Base-by-base conservation (phyloP, 1,140 invertebrate genomes). In the Pogonomyrmex californicus region DNA sequence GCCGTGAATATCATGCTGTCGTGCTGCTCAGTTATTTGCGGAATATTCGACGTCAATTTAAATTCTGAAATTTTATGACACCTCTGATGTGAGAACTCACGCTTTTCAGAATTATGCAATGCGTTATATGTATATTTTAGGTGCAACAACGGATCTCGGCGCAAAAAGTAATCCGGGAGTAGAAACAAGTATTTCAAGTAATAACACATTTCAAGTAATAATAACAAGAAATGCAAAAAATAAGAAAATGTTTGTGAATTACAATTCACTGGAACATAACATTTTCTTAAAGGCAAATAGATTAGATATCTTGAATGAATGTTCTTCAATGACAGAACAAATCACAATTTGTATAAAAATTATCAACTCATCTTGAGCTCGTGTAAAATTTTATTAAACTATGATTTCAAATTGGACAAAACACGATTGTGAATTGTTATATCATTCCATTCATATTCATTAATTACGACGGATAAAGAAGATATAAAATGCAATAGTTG, bases 41-140 rank as follows among this genome's bases (percentile, higher is more conserved):
- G 33, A 73, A 90, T 62, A 85, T 81, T 62, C 51, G 58, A 66
- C 85, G 83, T 78, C 71, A 88, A 89, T 86, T 88, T 41, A 71
- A 89, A 88, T 90, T 87, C 58, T 87, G 66, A 62, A 89, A 77
- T 89, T 89, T 89, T 88, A 71, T 82, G 85, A 65, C 68, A 89
- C 12, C 85, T 68, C 56, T 60, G 56, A 41, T n/a, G 14, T 56
- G 62, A 56, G 23, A 47, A n/a, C 44, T 65, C 30, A 17, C 54
- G 30, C 51, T 77, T 76, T 66, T 58, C 54, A 14, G 62, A 76
- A 82, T 56, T 85, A 60, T 38, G 71, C 44, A 36, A 78, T 12
- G 51, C 66, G 88, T 85, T 87, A 88, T 85, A 23, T 23, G 23
- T 23, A 23, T 23, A 23, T 23, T 23, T 23, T 82, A 54, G 33